phyloP scores from a whole-genome alignment of 2,888 invertebrate genomes.

The Ectemnius continuus region DNA sequence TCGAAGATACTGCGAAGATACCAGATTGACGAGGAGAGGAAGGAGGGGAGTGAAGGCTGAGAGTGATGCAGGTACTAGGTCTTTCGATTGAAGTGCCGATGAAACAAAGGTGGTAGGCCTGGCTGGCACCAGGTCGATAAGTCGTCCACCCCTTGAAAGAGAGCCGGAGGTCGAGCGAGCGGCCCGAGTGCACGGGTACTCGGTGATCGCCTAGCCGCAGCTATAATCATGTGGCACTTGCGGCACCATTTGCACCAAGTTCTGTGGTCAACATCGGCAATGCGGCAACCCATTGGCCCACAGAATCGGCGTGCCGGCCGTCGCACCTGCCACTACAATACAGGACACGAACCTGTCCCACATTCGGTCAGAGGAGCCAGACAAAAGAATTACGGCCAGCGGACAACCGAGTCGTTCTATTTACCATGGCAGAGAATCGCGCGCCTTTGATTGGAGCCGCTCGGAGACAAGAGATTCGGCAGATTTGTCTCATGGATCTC shows the following conservation, averaged over 20 bases:
- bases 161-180: slow-evolving; percentile 50
- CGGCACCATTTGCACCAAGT: slow-evolving; percentile 28
- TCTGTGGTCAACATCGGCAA: slow-evolving; percentile 70
- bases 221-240: slow-evolving; percentile 29
- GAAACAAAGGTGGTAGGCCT: slow-evolving; percentile 57
- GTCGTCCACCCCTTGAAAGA: slow-evolving; percentile 68
- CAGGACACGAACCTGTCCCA: not conserved
- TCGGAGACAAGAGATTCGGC: not conserved
- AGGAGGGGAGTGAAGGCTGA: not conserved
- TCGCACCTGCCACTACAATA: slow-evolving; percentile 54
- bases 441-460: not conserved
- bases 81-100: slow-evolving; percentile 35
- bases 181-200: slow-evolving; percentile 9
- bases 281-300: slow-evolving; percentile 66
- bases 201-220: too few relatives aligned
- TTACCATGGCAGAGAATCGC: not conserved
- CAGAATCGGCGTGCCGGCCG: slow-evolving; percentile 49
- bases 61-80: slow-evolving; percentile 6
- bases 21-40: not conserved
- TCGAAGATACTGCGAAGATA: too few relatives aligned
- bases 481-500: not conserved
- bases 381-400: not conserved
- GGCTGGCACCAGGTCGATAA: slow-evolving; percentile 72
- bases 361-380: not conserved
- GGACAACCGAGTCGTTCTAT: not conserved